Evolutionary conservation across 1,140 invertebrate genomes (phyloP).

Genomic region (Rhyzopertha dominica): DNA sequence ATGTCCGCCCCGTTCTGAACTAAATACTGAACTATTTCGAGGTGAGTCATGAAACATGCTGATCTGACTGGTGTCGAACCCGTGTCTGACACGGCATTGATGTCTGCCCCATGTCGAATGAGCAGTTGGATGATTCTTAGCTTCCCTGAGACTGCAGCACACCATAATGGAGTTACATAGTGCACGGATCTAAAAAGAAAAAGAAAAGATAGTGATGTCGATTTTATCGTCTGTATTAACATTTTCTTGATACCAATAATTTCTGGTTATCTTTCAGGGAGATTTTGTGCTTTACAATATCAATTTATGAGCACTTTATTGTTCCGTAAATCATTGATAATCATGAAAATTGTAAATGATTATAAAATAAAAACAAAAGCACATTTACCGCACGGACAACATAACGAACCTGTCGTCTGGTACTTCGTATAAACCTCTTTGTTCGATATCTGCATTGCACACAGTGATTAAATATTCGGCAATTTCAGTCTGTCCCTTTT

Average conservation of each 20-base stretch:
- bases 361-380: too few relatives aligned
- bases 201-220: too few relatives aligned
- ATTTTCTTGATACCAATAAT: too few relatives aligned
- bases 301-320: too few relatives aligned
- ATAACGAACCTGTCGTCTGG: slow-evolving; percentile 53
- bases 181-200: slow-evolving; percentile 58
- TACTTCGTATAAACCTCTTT: slow-evolving; percentile 71
- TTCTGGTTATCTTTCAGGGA: too few relatives aligned
- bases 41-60: slow-evolving; percentile 90
- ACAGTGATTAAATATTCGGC: slow-evolving; percentile 81
- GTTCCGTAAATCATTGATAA: too few relatives aligned
- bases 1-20: slow-evolving; percentile 84
- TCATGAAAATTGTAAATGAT: too few relatives aligned
- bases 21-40: slow-evolving; percentile 73
- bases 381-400: too few relatives aligned
- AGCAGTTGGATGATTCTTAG: slow-evolving; percentile 73
- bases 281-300: too few relatives aligned
- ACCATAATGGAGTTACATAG: slow-evolving; percentile 87
- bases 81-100: slow-evolving; percentile 80
- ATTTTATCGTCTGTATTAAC: too few relatives aligned
- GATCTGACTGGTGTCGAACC: slow-evolving; percentile 85
- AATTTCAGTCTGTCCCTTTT: slow-evolving; percentile 78
- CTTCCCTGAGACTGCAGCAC: slow-evolving; percentile 83
- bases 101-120: slow-evolving; percentile 72
- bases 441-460: slow-evolving; percentile 80